Evolutionary conservation across 2,797 vertebrate species (phyloP).

Genomic region (Lacerta viridis): DNA sequence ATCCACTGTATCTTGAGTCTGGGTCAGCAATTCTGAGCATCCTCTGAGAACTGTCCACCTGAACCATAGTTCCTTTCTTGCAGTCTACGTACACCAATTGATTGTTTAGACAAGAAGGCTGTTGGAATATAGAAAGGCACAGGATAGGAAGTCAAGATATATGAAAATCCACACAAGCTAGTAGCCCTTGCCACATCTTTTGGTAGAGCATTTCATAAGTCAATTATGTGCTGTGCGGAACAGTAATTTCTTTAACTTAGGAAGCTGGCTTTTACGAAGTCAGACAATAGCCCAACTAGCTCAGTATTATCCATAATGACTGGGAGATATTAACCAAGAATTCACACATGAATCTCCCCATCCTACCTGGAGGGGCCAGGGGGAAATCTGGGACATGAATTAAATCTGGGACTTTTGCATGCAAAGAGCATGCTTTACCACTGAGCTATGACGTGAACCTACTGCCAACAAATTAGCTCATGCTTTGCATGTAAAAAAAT

Average conservation of each 20-base stretch:
- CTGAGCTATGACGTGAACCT: not conserved
- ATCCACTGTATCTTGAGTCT: constrained; percentile 91
- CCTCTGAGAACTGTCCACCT: constrained; percentile 88
- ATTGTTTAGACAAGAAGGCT: constrained; percentile 91
- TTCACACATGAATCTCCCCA: not conserved
- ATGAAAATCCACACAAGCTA: not conserved
- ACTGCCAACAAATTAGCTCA: not conserved
- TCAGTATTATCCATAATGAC: not conserved
- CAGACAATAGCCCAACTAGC: not conserved
- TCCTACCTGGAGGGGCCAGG: not conserved
- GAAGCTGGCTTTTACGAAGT: not conserved
- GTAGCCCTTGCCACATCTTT: not conserved
- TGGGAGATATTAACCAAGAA: not conserved
- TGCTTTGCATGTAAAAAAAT: not conserved
- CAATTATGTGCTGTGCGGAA: not conserved
- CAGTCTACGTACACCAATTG: constrained; percentile 91
- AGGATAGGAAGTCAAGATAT: constrained; percentile 28
- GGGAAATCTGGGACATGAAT: no score
- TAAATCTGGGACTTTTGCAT: not conserved
- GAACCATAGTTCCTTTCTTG: constrained; percentile 90
- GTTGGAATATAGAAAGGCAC: constrained; percentile 61
- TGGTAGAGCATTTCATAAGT: not conserved
- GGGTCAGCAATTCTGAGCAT: constrained; percentile 92
- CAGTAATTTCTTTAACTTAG: not conserved
- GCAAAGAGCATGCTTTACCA: no score